phyloP scores from a whole-genome alignment of 2,888 invertebrate genomes.

The Ptychoptera albimana region DNA sequence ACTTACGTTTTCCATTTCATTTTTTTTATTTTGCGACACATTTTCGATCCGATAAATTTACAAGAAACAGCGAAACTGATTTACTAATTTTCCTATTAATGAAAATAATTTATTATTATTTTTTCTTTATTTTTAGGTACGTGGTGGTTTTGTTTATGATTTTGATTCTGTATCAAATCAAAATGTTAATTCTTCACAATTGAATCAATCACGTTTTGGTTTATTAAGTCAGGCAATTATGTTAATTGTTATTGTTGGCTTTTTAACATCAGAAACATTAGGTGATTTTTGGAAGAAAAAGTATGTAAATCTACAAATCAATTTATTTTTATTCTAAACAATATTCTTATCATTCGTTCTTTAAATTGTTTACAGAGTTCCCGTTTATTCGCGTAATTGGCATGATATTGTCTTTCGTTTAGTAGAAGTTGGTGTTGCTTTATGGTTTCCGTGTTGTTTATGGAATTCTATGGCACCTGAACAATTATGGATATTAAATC shows the following conservation, averaged over 20 bases:
- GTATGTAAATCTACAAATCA: conserved; percentile 34
- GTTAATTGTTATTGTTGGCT: conserved; percentile 76
- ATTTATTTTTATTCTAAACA: background rate
- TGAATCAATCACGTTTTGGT: conserved; percentile 81
- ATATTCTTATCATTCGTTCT: too few relatives aligned
- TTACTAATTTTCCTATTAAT: conserved; percentile 1
- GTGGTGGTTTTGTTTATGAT: conserved; percentile 70
- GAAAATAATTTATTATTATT: conserved; percentile 8
- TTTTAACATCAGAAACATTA: conserved; percentile 78
- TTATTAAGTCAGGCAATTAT: conserved; percentile 80
- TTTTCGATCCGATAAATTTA: too few relatives aligned
- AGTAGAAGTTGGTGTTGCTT: conserved; percentile 80
- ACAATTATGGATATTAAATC: conserved; percentile 86
- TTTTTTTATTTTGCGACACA: too few relatives aligned
- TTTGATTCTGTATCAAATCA: conserved; percentile 40
- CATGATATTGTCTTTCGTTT: conserved; percentile 83
- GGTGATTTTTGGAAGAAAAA: conserved; percentile 89
- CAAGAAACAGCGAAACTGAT: too few relatives aligned
- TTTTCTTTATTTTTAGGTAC: conserved; percentile 36
- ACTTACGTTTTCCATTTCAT: too few relatives aligned
- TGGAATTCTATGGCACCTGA: conserved; percentile 95
- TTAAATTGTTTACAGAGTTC: conserved; percentile 42
- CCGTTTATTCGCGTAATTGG: conserved; percentile 79
- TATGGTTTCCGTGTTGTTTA: conserved; percentile 91
- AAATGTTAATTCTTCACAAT: conserved; percentile 65